phyloP scores from a whole-genome alignment of 2,113 vertebrate species.

The Ammospiza caudacuta region DNA sequence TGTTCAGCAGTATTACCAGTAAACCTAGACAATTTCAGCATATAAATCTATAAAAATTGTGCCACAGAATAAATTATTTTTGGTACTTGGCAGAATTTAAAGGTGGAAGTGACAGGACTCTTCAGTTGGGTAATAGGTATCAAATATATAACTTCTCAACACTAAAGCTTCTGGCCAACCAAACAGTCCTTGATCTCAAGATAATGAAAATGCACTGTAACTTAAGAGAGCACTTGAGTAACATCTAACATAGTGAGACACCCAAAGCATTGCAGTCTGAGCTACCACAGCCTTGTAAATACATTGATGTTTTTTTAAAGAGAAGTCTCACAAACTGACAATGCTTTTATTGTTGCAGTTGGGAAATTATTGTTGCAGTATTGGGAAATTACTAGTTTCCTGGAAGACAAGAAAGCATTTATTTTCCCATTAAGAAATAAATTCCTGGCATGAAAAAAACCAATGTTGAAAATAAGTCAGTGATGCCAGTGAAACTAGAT shows the following conservation, averaged over 20 bases:
- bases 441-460: not conserved
- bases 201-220: conserved; percentile 31
- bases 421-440: not conserved
- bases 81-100: not conserved
- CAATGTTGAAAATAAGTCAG: not conserved
- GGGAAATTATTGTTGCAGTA: not conserved
- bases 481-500: not conserved
- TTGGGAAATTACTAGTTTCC: not conserved
- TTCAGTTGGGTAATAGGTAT: not conserved
- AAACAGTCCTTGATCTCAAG: not conserved
- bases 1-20: not conserved
- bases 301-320: not conserved
- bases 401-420: not conserved
- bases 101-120: not conserved
- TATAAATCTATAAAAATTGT: not conserved
- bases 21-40: not conserved
- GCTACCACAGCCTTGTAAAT: not conserved
- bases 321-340: not conserved
- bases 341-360: not conserved
- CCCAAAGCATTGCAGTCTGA: not conserved
- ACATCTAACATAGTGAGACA: not conserved
- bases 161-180: not conserved
- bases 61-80: not conserved
- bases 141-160: not conserved
- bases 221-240: conserved; percentile 2